Percentiles rank a stretch among this genome's conserved stretches.
Evolutionary conservation across 2,797 vertebrate species (phyloP).

Genomic region (Mareca strepera): DNA sequence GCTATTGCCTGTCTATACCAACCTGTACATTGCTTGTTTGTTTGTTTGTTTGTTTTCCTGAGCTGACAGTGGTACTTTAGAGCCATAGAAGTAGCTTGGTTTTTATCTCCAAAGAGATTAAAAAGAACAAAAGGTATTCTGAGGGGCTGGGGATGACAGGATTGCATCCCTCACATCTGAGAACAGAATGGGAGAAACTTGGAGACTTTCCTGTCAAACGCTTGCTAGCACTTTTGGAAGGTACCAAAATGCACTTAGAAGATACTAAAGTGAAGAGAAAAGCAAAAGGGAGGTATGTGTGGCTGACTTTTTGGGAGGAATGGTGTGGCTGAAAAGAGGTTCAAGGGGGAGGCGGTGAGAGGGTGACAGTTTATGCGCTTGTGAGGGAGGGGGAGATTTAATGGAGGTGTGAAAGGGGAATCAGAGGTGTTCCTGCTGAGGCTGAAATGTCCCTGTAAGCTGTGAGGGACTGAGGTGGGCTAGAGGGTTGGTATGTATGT

Average conservation of each 20-base stretch:
- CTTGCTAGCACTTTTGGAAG: background rate
- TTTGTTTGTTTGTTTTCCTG: background rate
- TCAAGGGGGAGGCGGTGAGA: background rate
- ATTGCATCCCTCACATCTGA: background rate
- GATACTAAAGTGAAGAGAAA: background rate
- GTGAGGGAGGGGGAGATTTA: background rate
- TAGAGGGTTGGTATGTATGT: rapidly evolving
- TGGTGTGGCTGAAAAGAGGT: background rate
- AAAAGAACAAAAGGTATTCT: background rate
- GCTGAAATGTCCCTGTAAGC: background rate
- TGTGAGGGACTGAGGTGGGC: too few species aligned
- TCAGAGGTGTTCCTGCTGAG: background rate
- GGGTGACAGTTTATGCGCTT: background rate
- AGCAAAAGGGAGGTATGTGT: background rate
- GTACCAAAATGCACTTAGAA: background rate
- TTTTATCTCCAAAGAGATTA: background rate
- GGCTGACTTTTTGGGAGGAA: background rate
- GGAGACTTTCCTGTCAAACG: background rate
- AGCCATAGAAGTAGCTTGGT: background rate
- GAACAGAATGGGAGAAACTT: background rate
- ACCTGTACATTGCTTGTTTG: background rate
- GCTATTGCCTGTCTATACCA: background rate
- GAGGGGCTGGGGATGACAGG: background rate
- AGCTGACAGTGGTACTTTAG: background rate
- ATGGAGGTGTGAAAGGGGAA: background rate